Evolutionary conservation across 1,140 invertebrate species (phyloP), one percentile per base, ranked within the genome.

Genomic region (Melipona quadrifasciata): DNA sequence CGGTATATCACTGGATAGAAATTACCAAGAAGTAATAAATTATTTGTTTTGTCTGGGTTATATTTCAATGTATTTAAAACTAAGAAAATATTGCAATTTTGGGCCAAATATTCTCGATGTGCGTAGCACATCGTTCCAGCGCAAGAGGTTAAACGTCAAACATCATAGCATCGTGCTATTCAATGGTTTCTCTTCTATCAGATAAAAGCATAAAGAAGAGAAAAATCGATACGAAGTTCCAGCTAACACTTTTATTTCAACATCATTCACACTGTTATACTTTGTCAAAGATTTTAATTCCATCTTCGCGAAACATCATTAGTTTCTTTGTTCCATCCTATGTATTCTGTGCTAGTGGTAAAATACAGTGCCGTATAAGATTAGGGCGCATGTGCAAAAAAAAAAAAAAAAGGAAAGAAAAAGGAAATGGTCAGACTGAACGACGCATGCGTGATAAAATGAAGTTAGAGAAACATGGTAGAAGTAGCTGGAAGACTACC

Each of bases 401-500:
- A 39, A 39, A 39, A 47, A 8, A 47, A 47, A 39, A 0, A 39
- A 6, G 8, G 8, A 47, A 47, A 47, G 8, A 0, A 47, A 47
- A 47, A 8, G 27, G 39, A 51, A 31, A 70, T 31, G 61, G 19
- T 53, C 47, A 3, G 21, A 2, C 6, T 3, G 1, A 55, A n/a
- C 1, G 0, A 53, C 83, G 83, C 78, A 72, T 74, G 83, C 70
- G 68, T 58, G n/a, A 5, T 4, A 12, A 64, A 74, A 57, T 34
- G 3, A 71, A 70, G 31, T 61, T 12, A 47, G 21, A 5, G 80
- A 82, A 77, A 61, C 57, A 57, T 64, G 19, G 11, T 39, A 76
- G 82, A 34, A 94, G 92, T 93, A 94, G 92, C 93, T 94, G 91
- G 76, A 51, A 85, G 16, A 70, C 14, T 65, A 86, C 80, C 91